These are phyloP conservation scores for Oryzias javanicus DNA, from an alignment of 2,113 vertebrate species.

Conservation along the genomic window DNA sequence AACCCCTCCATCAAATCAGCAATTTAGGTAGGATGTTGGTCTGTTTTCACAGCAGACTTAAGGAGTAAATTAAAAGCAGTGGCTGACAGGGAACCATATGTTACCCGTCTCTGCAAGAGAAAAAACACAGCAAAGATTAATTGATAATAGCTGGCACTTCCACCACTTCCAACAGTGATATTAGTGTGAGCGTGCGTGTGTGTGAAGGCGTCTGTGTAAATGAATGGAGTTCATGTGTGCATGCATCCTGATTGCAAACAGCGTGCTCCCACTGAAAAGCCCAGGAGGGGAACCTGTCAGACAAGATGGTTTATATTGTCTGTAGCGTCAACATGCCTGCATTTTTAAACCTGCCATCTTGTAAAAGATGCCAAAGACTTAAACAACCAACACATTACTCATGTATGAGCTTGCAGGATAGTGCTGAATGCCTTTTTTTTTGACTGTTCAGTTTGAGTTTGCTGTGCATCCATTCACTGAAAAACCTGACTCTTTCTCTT, in stretches of 20 bases:
- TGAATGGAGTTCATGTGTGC: slow-evolving; percentile 48
- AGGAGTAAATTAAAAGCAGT: slow-evolving; percentile 82
- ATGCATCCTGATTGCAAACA: slow-evolving; percentile 70
- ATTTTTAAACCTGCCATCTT: slow-evolving; percentile 61
- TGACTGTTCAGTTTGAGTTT: slow-evolving; percentile 21
- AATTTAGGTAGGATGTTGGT: slow-evolving; percentile 77
- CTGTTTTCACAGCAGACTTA: slow-evolving; percentile 77
- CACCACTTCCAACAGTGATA: slow-evolving; percentile 75
- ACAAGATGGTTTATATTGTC: slow-evolving; percentile 67
- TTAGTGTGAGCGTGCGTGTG: slow-evolving; percentile 29
- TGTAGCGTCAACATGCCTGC: slow-evolving; percentile 53
- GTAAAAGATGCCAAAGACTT: slow-evolving; percentile 62
- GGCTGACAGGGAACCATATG: slow-evolving; percentile 82
- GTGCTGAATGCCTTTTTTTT: slow-evolving; percentile 34
- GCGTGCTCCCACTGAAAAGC: slow-evolving; percentile 66
- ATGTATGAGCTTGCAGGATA: slow-evolving; percentile 50
- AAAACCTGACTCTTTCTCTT: slow-evolving; percentile 24
- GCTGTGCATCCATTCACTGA: slow-evolving; percentile 21
- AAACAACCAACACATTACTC: slow-evolving; percentile 71
- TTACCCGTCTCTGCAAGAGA: slow-evolving; percentile 69
- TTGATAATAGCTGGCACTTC: slow-evolving; percentile 79
- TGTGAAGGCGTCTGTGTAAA: slow-evolving; percentile 30
- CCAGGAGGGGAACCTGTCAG: slow-evolving; percentile 71
- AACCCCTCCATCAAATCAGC: slow-evolving; percentile 73
- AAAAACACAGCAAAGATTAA: slow-evolving; percentile 78